A percentile compares a stretch with the other conserved stretches of the same genome.
These are phyloP conservation scores for Heteromurus nitidus DNA, from an alignment of 2,888 invertebrate species.

Conservation along the genomic window DNA sequence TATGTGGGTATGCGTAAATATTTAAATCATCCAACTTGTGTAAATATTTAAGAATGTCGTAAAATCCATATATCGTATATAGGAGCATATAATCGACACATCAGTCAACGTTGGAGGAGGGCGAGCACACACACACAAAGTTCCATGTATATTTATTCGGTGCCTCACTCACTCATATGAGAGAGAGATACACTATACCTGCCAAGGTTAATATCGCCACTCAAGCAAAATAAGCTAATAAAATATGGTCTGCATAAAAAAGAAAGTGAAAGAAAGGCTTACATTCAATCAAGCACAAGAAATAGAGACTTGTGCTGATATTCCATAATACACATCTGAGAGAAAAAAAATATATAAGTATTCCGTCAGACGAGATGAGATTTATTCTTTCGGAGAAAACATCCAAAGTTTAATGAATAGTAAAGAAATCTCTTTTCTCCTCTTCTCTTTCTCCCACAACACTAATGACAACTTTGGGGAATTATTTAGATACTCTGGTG, in stretches of 20 bases:
- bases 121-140: too few relatives aligned
- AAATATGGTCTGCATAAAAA: not conserved
- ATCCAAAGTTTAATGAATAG: not conserved
- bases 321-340: not conserved
- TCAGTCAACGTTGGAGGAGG: too few relatives aligned
- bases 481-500: not conserved
- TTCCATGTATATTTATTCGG: too few relatives aligned
- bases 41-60: not conserved
- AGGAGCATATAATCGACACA: too few relatives aligned
- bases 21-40: not conserved
- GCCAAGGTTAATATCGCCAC: not conserved
- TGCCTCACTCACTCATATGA: too few relatives aligned
- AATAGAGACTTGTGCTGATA: not conserved
- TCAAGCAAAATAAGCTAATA: slow-evolving; percentile 15
- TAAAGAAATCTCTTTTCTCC: not conserved
- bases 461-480: not conserved
- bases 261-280: not conserved
- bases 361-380: not conserved
- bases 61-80: too few relatives aligned
- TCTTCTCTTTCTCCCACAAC: not conserved
- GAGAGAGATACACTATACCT: too few relatives aligned
- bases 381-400: not conserved
- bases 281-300: not conserved
- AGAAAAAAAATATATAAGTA: too few relatives aligned
- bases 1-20: not conserved